Evolutionary conservation across 1,140 invertebrate genomes (phyloP), one percentile per base, ranked within the genome.

Genomic region (Zelostemma sp.): DNA sequence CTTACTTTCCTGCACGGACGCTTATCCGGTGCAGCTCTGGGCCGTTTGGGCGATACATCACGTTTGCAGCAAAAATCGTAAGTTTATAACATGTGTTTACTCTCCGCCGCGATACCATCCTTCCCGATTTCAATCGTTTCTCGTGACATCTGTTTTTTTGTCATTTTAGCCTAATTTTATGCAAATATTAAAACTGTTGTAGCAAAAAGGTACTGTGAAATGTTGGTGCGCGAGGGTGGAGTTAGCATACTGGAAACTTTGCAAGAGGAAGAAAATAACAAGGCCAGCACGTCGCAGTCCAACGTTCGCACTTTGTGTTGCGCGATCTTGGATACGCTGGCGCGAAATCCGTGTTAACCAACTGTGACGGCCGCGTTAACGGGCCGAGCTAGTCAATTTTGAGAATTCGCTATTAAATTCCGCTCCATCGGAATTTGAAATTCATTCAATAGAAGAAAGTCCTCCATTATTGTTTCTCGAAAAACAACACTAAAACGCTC

Each of bases 11-110:
- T 88, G 88, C 56, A 80, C 85, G 14, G 87, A 90, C 53, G 87
- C 89, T 55, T 87, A 88, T 75, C 88, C 91, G 43, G 92, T 93
- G 33, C 93, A 93, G 74, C 78, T 94, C 14, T 95, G 93, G 93
- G 92, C 93, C 21, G 88, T 93, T 6, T 95, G 93, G 93, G 93
- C 93, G 0, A 91, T 94, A 68, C 91, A 93, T 77, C 93, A 95
- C 80, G 93, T 95, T 31, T 93, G 92, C 76, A 90, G 90, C 6
- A 93, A 92, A 81, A 93, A 93, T 83, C 88, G 91, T 92, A 83
- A 87, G 87, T 85, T 49, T 31, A 46, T n/a, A n/a, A n/a, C n/a
- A n/a, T n/a, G n/a, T n/a, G n/a, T n/a, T n/a, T n/a, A n/a, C n/a
- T 12, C 11, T 6, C 28, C n/a, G n/a, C n/a, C n/a, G n/a, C n/a